phyloP scores from a whole-genome alignment of 2,113 vertebrate species.

The Symphodus melops region DNA sequence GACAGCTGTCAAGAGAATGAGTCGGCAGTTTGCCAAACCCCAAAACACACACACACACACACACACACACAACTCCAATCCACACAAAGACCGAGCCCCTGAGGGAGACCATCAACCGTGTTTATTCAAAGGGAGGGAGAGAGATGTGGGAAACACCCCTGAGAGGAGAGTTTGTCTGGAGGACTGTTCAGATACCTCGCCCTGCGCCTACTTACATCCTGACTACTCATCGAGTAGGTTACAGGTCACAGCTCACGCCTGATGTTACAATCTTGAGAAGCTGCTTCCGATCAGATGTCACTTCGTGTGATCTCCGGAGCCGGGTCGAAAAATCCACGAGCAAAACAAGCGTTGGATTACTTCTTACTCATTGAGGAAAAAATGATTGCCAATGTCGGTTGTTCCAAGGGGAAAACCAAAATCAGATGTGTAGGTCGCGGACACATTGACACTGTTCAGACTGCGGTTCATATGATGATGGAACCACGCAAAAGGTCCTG shows the following conservation, averaged over 20 bases:
- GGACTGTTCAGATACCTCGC: background rate
- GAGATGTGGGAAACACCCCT: background rate
- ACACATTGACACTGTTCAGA: background rate
- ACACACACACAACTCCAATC: too few species aligned
- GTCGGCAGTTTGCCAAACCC: slow-evolving; percentile 58
- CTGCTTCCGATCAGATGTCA: slow-evolving; percentile 13
- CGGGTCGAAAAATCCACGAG: slow-evolving; percentile 3
- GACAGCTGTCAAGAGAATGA: slow-evolving; percentile 74
- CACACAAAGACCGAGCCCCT: slow-evolving; percentile 36
- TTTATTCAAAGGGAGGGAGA: slow-evolving; percentile 36
- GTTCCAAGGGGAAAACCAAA: background rate
- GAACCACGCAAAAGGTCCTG: background rate
- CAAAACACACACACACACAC: slow-evolving; percentile 36
- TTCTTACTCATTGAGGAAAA: too few species aligned
- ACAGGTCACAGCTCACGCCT: slow-evolving; percentile 8
- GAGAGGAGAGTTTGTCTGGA: slow-evolving; percentile 18
- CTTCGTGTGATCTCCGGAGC: background rate
- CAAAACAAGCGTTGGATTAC: background rate
- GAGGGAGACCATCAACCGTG: slow-evolving; percentile 19
- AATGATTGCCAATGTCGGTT: slow-evolving; percentile 2
- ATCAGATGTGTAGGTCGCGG: background rate
- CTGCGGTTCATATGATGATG: background rate
- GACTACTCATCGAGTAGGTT: background rate
- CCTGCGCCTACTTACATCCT: background rate
- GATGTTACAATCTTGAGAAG: background rate